These are phyloP conservation scores for Belgica antarctica DNA, from an alignment of 2,888 invertebrate genomes.

Conservation along the genomic window DNA sequence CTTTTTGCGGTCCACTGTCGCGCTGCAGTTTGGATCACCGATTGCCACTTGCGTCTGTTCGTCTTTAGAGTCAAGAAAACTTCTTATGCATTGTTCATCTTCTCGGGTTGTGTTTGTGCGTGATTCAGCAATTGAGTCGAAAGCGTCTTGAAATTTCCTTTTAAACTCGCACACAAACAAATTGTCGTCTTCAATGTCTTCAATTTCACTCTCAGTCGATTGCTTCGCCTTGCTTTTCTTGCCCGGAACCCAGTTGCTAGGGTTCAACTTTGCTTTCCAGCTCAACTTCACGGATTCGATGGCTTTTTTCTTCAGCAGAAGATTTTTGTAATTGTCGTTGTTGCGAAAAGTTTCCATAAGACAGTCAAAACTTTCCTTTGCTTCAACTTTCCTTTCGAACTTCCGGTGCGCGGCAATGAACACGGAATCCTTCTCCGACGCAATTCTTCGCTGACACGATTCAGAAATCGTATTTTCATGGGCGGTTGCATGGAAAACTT, in stretches of 20 bases:
- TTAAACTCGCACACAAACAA: not conserved
- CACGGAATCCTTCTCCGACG: not conserved
- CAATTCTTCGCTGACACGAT: not conserved
- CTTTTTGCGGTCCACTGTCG: not conserved
- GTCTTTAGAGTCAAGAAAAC: not conserved
- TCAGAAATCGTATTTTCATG: not conserved
- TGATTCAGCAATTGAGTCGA: not conserved
- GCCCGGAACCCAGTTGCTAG: not conserved
- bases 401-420: not conserved
- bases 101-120: not conserved
- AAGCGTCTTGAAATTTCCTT: not conserved
- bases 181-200: not conserved
- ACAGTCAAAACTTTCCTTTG: not conserved
- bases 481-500: not conserved
- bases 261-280: conserved; percentile 17
- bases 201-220: not conserved
- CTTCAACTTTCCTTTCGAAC: not conserved
- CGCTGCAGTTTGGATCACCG: not conserved
- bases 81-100: not conserved
- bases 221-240: not conserved
- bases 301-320: not conserved
- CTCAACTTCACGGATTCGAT: not conserved
- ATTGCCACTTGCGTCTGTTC: not conserved
- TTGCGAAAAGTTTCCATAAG: not conserved
- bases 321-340: not conserved